Percentiles rank a stretch among this genome's conserved stretches.
phyloP scores from a whole-genome alignment of 2,888 invertebrate genomes.

The Lasius platythorax region DNA sequence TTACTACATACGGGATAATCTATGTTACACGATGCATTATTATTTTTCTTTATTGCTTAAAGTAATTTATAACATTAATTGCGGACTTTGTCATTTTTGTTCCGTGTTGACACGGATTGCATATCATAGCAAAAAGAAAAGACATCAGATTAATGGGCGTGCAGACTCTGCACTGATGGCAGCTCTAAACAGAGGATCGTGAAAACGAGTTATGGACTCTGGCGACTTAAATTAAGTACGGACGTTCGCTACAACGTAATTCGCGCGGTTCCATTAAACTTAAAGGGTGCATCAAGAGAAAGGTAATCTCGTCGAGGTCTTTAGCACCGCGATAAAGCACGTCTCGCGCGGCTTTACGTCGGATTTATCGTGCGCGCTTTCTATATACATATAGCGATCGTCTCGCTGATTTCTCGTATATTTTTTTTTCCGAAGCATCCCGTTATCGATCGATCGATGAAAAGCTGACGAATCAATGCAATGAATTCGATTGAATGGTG shows the following conservation, averaged over 20 bases:
- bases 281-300: constrained; percentile 41
- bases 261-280: constrained; percentile 25
- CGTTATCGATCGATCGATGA: constrained; percentile 30
- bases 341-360: constrained; percentile 27
- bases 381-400: neutral
- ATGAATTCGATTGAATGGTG: constrained; percentile 7
- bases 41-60: neutral
- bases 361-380: constrained; percentile 50
- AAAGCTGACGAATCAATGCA: constrained; percentile 54
- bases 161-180: neutral
- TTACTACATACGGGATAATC: neutral
- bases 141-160: neutral
- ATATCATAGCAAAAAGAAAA: neutral
- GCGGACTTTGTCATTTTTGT: neutral
- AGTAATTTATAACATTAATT: neutral
- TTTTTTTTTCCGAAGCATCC: constrained; percentile 2
- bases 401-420: constrained; percentile 12
- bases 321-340: constrained; percentile 41
- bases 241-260: neutral
- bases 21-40: neutral
- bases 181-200: neutral
- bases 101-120: neutral
- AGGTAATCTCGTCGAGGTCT: constrained; percentile 24
- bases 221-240: constrained; percentile 12
- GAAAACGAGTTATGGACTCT: neutral